Evolutionary conservation across 2,888 invertebrate genomes (phyloP).

Genomic region (Pseudolycoriella hygida): DNA sequence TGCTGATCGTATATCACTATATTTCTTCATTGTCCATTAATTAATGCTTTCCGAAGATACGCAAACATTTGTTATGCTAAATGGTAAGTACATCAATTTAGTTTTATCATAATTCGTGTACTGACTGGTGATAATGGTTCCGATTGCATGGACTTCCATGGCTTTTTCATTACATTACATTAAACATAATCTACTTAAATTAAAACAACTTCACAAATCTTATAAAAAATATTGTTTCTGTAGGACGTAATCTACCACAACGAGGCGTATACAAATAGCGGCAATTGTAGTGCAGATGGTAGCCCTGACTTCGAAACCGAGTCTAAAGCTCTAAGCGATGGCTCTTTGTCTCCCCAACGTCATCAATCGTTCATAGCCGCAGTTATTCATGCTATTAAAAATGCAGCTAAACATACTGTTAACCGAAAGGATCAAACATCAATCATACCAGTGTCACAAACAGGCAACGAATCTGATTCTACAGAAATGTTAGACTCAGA

Average conservation of each 20-base stretch:
- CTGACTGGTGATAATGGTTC: too few species aligned
- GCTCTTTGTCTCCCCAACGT: constrained; percentile 39
- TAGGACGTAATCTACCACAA: constrained; percentile 64
- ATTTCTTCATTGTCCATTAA: too few species aligned
- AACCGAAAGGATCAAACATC: constrained; percentile 10
- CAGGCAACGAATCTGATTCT: constrained; percentile 41
- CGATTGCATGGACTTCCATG: too few species aligned
- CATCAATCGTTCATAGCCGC: constrained; percentile 52
- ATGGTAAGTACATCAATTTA: too few species aligned
- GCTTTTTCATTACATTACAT: too few species aligned
- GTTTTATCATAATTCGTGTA: too few species aligned
- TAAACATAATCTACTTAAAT: too few species aligned
- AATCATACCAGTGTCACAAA: constrained; percentile 11
- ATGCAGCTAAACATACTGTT: constrained; percentile 28
- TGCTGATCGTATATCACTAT: too few species aligned
- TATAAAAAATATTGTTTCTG: neutral
- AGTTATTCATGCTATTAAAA: constrained; percentile 50
- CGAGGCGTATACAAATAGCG: constrained; percentile 56
- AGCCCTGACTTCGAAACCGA: constrained; percentile 34
- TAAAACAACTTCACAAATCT: too few species aligned
- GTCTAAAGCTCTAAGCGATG: constrained; percentile 19
- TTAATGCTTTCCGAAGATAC: too few species aligned
- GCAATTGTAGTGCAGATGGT: constrained; percentile 44
- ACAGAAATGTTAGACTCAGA: constrained; percentile 66
- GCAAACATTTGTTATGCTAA: too few species aligned